Conservation (phyloP, 2,113 vertebrate species). For the Prunella fulvescens region DNA sequence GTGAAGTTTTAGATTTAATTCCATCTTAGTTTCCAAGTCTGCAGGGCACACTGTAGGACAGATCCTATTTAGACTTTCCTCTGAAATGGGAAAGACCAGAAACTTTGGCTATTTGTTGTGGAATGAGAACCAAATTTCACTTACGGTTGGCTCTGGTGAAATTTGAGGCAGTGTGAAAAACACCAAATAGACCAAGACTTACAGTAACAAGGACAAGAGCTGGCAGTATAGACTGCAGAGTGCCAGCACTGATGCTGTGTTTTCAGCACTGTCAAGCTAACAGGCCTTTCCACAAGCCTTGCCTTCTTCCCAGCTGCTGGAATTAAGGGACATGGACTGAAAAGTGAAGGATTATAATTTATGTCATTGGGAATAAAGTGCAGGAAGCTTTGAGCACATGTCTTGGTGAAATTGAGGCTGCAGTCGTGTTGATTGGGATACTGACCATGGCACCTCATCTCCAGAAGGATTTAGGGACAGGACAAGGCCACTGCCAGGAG, state of each 20-base stretch:
- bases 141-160: not conserved
- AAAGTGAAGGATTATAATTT: not conserved
- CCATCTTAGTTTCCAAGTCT: not conserved
- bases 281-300: not conserved
- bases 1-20: not conserved
- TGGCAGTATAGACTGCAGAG: not conserved
- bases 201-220: not conserved
- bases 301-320: not conserved
- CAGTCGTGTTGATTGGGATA: not conserved
- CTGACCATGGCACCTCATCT: not conserved
- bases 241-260: not conserved
- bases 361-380: not conserved
- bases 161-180: not conserved
- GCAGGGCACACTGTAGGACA: not conserved
- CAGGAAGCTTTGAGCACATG: not conserved
- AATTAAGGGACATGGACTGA: not conserved
- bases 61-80: not conserved
- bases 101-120: not conserved
- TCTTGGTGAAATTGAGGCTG: not conserved
- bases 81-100: not conserved
- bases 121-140: not conserved
- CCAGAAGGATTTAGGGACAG: not conserved
- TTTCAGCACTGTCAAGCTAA: not conserved
- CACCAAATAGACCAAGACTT: not conserved
- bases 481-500: not conserved